Percentiles rank a stretch among this genome's conserved stretches.
These are phyloP conservation scores for Chrysomallon squamiferum DNA, from an alignment of 1,140 invertebrate genomes.

Conservation along the genomic window DNA sequence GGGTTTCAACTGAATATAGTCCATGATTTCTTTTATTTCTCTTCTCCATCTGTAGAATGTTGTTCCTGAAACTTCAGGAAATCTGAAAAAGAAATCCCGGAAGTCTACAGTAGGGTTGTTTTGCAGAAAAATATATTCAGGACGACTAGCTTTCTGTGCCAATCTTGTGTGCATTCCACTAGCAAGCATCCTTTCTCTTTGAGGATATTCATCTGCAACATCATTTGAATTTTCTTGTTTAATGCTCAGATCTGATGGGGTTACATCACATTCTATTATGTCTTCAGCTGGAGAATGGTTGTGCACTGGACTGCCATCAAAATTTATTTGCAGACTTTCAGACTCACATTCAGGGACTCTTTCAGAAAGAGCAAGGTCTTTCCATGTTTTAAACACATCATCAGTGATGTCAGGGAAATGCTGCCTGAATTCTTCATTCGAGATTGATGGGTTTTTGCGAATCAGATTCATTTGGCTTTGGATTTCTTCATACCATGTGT, in stretches of 20 bases:
- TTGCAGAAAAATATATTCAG: constrained; percentile 6
- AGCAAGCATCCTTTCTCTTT: no score
- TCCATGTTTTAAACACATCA: constrained; percentile 23
- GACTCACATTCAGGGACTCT: neutral
- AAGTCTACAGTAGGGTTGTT: constrained; percentile 3
- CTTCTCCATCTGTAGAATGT: constrained; percentile 9
- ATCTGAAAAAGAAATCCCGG: neutral
- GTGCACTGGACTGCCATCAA: neutral
- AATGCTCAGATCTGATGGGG: neutral
- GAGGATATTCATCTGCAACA: neutral
- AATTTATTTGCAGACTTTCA: neutral
- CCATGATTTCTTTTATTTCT: constrained; percentile 2
- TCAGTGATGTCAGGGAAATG: constrained; percentile 11
- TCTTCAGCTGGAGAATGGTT: neutral
- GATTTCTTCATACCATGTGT: constrained; percentile 2
- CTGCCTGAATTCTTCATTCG: neutral
- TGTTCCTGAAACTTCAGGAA: neutral
- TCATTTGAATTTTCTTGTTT: neutral
- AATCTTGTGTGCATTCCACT: neutral
- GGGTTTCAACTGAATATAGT: neutral
- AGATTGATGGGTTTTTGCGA: neutral
- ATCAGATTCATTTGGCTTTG: neutral
- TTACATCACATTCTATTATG: neutral
- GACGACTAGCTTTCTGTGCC: neutral
- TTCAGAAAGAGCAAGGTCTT: neutral